phyloP scores from a whole-genome alignment of 2,113 vertebrate species.

The Anolis sagrei region DNA sequence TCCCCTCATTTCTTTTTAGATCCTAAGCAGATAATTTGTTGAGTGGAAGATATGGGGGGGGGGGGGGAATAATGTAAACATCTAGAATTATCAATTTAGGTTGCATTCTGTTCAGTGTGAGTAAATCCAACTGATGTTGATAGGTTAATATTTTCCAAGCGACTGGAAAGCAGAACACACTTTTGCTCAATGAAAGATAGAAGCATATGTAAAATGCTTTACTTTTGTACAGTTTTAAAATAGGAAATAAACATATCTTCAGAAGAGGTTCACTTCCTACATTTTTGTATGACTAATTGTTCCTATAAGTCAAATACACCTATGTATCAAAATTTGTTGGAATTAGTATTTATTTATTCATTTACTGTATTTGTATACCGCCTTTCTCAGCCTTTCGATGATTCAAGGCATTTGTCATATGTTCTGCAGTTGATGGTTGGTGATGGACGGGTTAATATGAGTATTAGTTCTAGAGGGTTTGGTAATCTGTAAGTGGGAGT shows the following conservation, averaged over 20 bases:
- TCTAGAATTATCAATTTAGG: neutral
- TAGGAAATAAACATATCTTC: neutral
- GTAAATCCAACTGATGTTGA: neutral
- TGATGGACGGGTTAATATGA: too few relatives aligned
- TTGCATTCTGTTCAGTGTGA: neutral
- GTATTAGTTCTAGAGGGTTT: too few relatives aligned
- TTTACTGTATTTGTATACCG: too few relatives aligned
- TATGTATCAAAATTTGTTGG: too few relatives aligned
- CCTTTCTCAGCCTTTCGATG: too few relatives aligned
- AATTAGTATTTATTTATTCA: too few relatives aligned
- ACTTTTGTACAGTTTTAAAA: neutral
- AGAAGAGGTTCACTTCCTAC: too few relatives aligned
- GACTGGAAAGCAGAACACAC: neutral
- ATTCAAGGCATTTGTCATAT: too few relatives aligned
- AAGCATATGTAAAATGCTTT: neutral
- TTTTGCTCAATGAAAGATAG: neutral
- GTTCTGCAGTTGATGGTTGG: too few relatives aligned
- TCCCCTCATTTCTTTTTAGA: neutral
- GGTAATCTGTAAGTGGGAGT: too few relatives aligned
- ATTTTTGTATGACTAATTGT: neutral
- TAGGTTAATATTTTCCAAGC: neutral
- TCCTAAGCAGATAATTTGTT: neutral
- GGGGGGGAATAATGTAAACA: neutral
- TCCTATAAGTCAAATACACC: too few relatives aligned
- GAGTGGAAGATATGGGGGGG: too few relatives aligned